Evolutionary conservation across 2,113 vertebrate genomes (phyloP).

Genomic region (Pangasianodon gigas): DNA sequence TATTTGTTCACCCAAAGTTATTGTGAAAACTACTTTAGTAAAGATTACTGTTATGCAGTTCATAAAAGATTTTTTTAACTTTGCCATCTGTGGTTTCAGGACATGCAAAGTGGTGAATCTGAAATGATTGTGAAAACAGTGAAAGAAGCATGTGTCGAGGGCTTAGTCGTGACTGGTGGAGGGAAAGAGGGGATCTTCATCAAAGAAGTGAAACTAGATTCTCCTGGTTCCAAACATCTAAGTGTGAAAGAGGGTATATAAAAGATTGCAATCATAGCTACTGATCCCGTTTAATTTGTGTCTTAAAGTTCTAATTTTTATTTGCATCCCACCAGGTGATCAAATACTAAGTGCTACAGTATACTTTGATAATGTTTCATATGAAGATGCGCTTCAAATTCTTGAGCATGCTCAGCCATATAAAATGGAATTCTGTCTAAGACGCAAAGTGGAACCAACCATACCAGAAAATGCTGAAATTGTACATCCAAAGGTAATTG

Average conservation of each 20-base stretch:
- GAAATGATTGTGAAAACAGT: slow-evolving; percentile 84
- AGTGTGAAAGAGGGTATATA: slow-evolving; percentile 86
- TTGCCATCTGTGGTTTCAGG: slow-evolving; percentile 60
- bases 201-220: slow-evolving; percentile 85
- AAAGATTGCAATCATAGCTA: slow-evolving; percentile 6
- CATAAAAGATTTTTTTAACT: background rate
- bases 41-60: background rate
- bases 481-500: slow-evolving; percentile 60
- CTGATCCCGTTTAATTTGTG: background rate
- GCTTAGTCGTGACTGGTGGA: slow-evolving; percentile 86
- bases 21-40: background rate
- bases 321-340: slow-evolving; percentile 77
- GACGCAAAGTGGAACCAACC: slow-evolving; percentile 72
- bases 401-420: slow-evolving; percentile 91
- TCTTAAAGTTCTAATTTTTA: slow-evolving; percentile 2
- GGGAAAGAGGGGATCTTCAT: slow-evolving; percentile 88
- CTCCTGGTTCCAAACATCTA: slow-evolving; percentile 85
- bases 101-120: slow-evolving; percentile 64
- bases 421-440: slow-evolving; percentile 87
- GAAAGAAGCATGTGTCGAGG: slow-evolving; percentile 82
- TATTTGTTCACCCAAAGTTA: too few relatives aligned
- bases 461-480: slow-evolving; percentile 64
- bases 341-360: slow-evolving; percentile 92
- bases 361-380: slow-evolving; percentile 91
- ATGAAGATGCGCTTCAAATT: slow-evolving; percentile 94